Evolutionary conservation across 1,140 invertebrate species (phyloP).

Genomic region (Lamellibrachia luymesi): DNA sequence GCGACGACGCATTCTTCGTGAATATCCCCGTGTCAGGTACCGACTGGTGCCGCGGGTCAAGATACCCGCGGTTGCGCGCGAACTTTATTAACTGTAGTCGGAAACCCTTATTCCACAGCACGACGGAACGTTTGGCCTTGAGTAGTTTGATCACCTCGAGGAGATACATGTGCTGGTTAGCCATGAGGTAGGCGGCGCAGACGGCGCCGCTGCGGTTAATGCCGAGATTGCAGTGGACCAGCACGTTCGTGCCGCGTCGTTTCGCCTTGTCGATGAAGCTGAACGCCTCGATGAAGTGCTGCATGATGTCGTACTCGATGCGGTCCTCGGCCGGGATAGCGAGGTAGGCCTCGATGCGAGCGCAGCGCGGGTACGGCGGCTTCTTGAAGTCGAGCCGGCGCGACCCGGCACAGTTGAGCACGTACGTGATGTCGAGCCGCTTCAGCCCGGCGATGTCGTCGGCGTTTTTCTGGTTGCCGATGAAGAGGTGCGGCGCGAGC

Average conservation of each 20-base stretch:
- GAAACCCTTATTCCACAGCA: slow-evolving; percentile 27
- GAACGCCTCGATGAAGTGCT: slow-evolving; percentile 25
- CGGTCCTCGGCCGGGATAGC: slow-evolving; percentile 27
- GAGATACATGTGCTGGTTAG: slow-evolving; percentile 18
- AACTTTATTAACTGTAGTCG: slow-evolving; percentile 24
- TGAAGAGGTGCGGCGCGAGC: slow-evolving; percentile 19
- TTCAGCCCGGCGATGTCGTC: slow-evolving; percentile 23
- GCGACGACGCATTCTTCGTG: slow-evolving; percentile 2
- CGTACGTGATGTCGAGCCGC: slow-evolving; percentile 26
- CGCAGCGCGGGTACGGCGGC: slow-evolving; percentile 19
- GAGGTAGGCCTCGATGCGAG: slow-evolving; percentile 22
- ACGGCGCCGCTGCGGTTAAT: slow-evolving; percentile 29
- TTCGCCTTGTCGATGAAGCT: slow-evolving; percentile 20
- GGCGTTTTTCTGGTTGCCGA: slow-evolving; percentile 29
- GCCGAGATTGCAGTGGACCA: slow-evolving; percentile 30
- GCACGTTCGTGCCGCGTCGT: slow-evolving; percentile 15
- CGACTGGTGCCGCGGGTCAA: slow-evolving; percentile 2
- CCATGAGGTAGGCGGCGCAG: slow-evolving; percentile 27
- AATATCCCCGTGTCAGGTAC: neutral
- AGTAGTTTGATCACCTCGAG: slow-evolving; percentile 26
- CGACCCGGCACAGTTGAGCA: slow-evolving; percentile 27
- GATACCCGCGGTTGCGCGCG: slow-evolving; percentile 16
- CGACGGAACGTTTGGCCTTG: slow-evolving; percentile 24
- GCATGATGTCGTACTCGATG: slow-evolving; percentile 26
- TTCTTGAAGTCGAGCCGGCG: slow-evolving; percentile 9